Base-by-base conservation (phyloP, 2,113 vertebrate genomes). In the Tiliqua scincoides region DNA sequence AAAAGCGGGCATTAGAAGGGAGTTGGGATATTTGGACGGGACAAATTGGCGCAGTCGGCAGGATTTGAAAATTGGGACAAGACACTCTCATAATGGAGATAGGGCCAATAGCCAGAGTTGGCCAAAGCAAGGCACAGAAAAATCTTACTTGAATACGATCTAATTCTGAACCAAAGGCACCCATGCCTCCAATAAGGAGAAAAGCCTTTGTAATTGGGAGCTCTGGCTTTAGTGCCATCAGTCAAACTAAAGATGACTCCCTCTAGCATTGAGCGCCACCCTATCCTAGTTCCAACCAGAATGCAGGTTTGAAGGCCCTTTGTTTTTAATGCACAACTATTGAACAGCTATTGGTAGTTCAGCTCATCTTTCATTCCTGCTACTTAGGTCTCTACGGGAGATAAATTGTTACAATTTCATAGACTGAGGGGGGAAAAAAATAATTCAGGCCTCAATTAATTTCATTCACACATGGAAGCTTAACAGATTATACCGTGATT, bases 401-500 rank as follows among this genome's bases (percentile, higher is more conserved):
- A 92, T 79, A 87, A 93, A 88, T 89, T 92, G 27, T 88, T 87
- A 91, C 61, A 54, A 32, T 84, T 87, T 89, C 85, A 3, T 43
- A 90, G 76, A 67, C 72, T 88, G 35, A 54, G n/a, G n/a, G n/a
- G n/a, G n/a, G n/a, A 85, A 79, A 54, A 90, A 87, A 76, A 61
- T 88, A 92, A 52, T 91, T 87, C 73, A 91, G 12, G 70, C 72
- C 70, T 87, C 61, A 89, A 85, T 93, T 94, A 89, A 85, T 91
- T 82, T 89, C 61, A 83, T 88, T 89, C 85, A 80, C 88, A 84
- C 52, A 85, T 0, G 1, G 82, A 87, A 92, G 63, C 74, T 88
- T 89, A 92, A 86, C 62, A 91, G 89, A 91, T 89, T 91, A 86
- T 63, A 83, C 25, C 85, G 80, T 63, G 85, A 92, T 90, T 94